Conservation (phyloP, 2,113 vertebrate species). For the Ammodytes dubius region DNA sequence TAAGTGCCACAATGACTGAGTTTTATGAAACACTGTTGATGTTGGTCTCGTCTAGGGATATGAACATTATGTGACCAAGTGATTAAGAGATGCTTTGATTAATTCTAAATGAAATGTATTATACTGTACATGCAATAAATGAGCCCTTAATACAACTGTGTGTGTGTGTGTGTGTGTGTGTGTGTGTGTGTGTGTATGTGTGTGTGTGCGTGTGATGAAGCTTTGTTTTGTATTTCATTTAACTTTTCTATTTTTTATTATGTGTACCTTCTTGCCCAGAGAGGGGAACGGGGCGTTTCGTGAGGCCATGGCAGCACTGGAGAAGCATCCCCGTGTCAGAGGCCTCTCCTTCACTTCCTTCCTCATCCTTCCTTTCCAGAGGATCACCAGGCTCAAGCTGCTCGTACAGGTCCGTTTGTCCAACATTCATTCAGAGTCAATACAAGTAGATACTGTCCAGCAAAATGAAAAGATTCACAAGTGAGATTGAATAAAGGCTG, state of each 20-base stretch:
- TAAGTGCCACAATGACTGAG: too few species aligned
- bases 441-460: background rate
- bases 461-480: background rate
- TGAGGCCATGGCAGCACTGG: slow-evolving; percentile 89
- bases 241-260: too few species aligned
- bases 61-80: too few species aligned
- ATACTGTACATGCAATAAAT: background rate
- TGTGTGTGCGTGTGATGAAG: background rate
- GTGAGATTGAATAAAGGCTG: background rate
- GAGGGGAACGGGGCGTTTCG: slow-evolving; percentile 93
- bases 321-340: slow-evolving; percentile 91
- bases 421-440: background rate
- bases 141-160: background rate
- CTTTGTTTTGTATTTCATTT: background rate
- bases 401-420: slow-evolving; percentile 89
- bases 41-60: too few species aligned
- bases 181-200: background rate
- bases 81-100: too few species aligned
- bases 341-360: slow-evolving; percentile 96
- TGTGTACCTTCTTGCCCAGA: slow-evolving; percentile 70
- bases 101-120: too few species aligned
- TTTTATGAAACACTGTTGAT: too few species aligned
- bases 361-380: slow-evolving; percentile 97
- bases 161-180: too few species aligned
- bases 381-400: slow-evolving; percentile 97